Base-by-base conservation (phyloP, 2,113 vertebrate genomes). In the Entelurus aequoreus region DNA sequence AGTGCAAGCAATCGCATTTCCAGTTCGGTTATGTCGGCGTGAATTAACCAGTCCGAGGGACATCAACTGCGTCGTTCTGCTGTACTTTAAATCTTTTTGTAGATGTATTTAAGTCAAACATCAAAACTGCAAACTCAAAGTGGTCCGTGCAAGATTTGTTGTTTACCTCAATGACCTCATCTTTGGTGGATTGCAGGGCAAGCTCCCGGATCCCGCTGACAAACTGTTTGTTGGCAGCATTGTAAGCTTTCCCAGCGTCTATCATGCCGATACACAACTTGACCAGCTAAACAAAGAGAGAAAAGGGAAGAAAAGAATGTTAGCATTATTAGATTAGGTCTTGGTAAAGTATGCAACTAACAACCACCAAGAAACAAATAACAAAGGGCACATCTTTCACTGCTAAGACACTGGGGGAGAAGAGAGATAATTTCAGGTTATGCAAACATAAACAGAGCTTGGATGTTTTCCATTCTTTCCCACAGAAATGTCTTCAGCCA, bases 211-310 rank as follows among this genome's bases (percentile, higher is more conserved):
- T 94, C 48, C 97, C 97, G 56, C 74, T 94, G 67, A 98, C 95
- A 90, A 99, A 99, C 77, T 97, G 96, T 78, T 93, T 98, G 91
- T 98, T 99, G 81, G 96, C 96, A 63, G 85, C 88, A 63, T 94
- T 98, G 84, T 98, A 99, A 3, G 94, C 95, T 85, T 98, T 99
- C 50, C 97, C 96, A 9, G 95, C 95, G 74, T 99, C 97, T 54
- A 99, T 98, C 96, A 99, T 98, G 7, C 90, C 93, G 71, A 98
- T 98, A 62, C 96, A 99, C 72, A 99, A 91, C 76, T 99, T 99
- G 82, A 99, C 96, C 79, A 99, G 86, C 96, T 99, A 37, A 6
- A 59, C 16, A 68, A n/a, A 5, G 42, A 68, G 47, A 35, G 42
- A 54, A 65, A 64, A 5, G 1, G 48, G 28, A 11, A 6, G 1